A percentile compares a stretch with the other conserved stretches of the same genome.
Conservation (phyloP, 2,113 vertebrate species). For the Hepsetus odoe region DNA sequence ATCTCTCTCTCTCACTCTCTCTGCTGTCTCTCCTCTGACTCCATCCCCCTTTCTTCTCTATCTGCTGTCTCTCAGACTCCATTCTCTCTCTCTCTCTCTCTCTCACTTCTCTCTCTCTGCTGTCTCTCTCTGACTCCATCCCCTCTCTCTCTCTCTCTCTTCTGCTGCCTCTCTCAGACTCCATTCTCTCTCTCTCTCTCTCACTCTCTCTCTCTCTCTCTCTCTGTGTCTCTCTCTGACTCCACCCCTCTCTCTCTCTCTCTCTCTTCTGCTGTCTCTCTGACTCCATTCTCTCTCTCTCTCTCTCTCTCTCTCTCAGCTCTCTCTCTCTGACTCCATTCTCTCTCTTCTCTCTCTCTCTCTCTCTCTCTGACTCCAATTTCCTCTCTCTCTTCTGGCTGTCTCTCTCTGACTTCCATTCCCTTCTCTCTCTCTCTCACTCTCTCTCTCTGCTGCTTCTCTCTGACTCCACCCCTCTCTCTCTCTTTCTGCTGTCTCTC, state of each 20-base stretch:
- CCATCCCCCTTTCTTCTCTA: neutral
- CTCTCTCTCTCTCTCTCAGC: constrained; percentile 7
- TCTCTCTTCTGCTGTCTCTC: neutral
- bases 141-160: constrained; percentile 15
- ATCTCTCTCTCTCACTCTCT: neutral
- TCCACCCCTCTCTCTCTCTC: neutral
- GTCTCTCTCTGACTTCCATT: neutral
- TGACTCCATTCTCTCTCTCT: neutral
- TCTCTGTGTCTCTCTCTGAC: neutral
- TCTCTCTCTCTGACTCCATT: neutral
- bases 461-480: neutral
- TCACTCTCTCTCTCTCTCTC: neutral
- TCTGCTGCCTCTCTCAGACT: neutral
- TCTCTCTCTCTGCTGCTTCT: neutral
- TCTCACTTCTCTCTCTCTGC: neutral
- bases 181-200: neutral
- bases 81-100: neutral
- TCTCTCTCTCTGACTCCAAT: neutral
- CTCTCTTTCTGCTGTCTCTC: neutral
- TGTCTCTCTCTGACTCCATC: neutral
- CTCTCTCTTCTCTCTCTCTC: constrained; percentile 9
- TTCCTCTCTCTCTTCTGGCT: neutral
- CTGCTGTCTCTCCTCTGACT: neutral
- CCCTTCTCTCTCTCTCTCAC: constrained; percentile 16
- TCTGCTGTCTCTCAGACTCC: no score